Evolutionary conservation across 2,888 invertebrate genomes (phyloP).

Genomic region (Lepidochrysops patricia): DNA sequence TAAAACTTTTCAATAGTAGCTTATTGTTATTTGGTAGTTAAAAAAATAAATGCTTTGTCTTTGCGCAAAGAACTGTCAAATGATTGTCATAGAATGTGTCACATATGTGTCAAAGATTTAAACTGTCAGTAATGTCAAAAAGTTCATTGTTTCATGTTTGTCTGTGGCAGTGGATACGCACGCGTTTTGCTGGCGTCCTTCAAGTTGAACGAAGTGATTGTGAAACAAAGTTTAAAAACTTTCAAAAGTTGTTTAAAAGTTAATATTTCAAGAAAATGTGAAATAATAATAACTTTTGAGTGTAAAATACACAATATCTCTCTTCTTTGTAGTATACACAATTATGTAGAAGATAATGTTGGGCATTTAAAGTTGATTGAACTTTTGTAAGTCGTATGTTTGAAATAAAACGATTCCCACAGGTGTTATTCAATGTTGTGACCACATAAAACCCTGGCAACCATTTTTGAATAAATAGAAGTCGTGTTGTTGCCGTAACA

Average conservation of each 20-base stretch:
- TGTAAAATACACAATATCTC: neutral
- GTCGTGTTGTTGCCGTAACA: slow-evolving; percentile 6
- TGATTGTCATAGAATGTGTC: neutral
- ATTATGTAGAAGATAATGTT: slow-evolving; percentile 21
- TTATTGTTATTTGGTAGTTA: neutral
- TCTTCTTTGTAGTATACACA: neutral
- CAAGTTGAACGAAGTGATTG: slow-evolving; percentile 36
- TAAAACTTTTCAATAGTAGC: too few species aligned
- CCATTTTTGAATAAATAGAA: slow-evolving; percentile 36
- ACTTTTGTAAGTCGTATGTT: slow-evolving; percentile 46
- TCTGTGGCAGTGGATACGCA: slow-evolving; percentile 26
- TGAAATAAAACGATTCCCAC: slow-evolving; percentile 52
- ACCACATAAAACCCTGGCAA: slow-evolving; percentile 59
- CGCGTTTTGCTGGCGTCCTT: slow-evolving; percentile 43
- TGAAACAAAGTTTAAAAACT: slow-evolving; percentile 54
- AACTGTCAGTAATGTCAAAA: neutral
- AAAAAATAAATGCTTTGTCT: neutral
- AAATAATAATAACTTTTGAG: neutral
- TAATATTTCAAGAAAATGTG: slow-evolving; percentile 19
- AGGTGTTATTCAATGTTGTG: slow-evolving; percentile 66
- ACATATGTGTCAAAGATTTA: neutral
- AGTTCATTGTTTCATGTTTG: slow-evolving; percentile 18
- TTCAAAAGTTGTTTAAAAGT: slow-evolving; percentile 46
- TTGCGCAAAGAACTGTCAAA: neutral
- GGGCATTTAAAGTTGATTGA: slow-evolving; percentile 61